Conservation (phyloP, 2,888 invertebrate genomes). For the Lepas anatifera region DNA sequence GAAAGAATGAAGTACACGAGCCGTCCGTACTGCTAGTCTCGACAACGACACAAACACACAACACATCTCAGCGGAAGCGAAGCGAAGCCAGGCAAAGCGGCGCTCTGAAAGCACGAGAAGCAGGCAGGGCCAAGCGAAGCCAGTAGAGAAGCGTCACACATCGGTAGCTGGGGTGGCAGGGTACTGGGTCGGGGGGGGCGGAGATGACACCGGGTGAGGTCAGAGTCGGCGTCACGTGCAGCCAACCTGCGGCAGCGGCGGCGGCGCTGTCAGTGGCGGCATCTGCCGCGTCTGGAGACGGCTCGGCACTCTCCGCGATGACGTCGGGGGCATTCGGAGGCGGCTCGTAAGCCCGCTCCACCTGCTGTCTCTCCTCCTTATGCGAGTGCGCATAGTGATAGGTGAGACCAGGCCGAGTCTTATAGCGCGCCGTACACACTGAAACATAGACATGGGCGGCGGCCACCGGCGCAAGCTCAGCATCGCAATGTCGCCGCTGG, state of each 20-base stretch:
- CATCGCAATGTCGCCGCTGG: neutral
- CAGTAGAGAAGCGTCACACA: too few relatives aligned
- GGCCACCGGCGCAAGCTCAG: neutral
- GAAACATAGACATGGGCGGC: constrained; percentile 38
- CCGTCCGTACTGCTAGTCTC: too few relatives aligned
- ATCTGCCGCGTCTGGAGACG: too few relatives aligned
- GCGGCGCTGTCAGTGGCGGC: constrained; percentile 26
- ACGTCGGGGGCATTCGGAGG: constrained; percentile 15
- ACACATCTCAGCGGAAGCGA: neutral
- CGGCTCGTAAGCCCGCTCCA: constrained; percentile 8
- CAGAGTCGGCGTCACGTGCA: constrained; percentile 32
- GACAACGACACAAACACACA: neutral
- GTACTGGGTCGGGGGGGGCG: constrained; percentile 36
- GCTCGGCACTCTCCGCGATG: too few relatives aligned
- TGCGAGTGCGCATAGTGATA: constrained; percentile 92
- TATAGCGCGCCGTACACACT: constrained; percentile 93
- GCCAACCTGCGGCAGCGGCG: constrained; percentile 24
- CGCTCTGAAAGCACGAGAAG: too few relatives aligned
- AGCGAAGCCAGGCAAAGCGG: constrained; percentile 18
- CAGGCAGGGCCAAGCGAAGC: too few relatives aligned
- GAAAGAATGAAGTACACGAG: too few relatives aligned
- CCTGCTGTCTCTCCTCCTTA: constrained; percentile 33
- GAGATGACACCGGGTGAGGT: constrained; percentile 29
- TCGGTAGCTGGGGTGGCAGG: constrained; percentile 26
- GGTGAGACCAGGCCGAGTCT: constrained; percentile 87